These are phyloP conservation scores for Ferrisia virgata DNA, from an alignment of 2,888 invertebrate species.

Conservation along the genomic window DNA sequence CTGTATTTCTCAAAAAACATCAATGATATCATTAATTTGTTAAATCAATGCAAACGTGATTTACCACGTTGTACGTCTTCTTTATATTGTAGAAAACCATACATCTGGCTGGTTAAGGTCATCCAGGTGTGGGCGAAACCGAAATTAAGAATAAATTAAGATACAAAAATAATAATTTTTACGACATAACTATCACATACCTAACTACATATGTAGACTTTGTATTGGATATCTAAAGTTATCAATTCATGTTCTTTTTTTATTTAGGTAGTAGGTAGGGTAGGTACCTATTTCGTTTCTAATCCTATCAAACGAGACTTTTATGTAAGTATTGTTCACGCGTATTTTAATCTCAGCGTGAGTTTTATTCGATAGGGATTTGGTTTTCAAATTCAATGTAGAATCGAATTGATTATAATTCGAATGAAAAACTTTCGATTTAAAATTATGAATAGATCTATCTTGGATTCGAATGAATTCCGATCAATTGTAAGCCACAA, in stretches of 20 bases:
- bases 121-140: background rate
- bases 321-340: too few relatives aligned
- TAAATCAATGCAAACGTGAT: too few relatives aligned
- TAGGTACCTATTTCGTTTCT: background rate
- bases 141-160: background rate
- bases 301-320: background rate
- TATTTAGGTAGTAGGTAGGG: background rate
- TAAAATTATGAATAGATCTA: background rate
- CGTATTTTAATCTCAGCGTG: background rate
- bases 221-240: background rate
- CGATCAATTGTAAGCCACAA: background rate
- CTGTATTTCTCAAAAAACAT: too few relatives aligned
- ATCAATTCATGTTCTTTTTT: background rate
- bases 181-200: background rate
- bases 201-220: background rate
- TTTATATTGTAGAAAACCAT: too few relatives aligned
- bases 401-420: too few relatives aligned
- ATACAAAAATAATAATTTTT: background rate
- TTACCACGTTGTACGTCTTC: too few relatives aligned
- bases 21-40: too few relatives aligned
- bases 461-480: background rate
- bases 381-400: background rate
- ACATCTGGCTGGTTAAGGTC: too few relatives aligned
- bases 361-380: background rate
- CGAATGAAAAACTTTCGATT: background rate